Evolutionary conservation across 2,888 invertebrate genomes (phyloP).

Genomic region (Coecobrya sp.): DNA sequence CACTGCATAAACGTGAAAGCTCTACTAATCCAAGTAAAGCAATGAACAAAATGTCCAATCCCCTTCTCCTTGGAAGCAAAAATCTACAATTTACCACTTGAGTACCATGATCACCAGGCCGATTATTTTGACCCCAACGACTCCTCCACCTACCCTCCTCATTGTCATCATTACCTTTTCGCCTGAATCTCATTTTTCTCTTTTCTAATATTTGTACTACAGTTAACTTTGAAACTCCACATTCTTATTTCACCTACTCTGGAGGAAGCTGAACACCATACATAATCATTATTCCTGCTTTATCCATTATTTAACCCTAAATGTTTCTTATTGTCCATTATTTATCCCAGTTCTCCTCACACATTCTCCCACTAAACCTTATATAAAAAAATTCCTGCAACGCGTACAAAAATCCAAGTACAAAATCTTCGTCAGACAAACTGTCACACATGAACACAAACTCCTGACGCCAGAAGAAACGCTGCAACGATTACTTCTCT

Average conservation of each 20-base stretch:
- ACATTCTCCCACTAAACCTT: no score
- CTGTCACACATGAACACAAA: no score
- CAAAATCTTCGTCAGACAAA: no score
- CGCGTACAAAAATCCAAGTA: no score
- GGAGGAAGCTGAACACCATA: slow-evolving; percentile 5
- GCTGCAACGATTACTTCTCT: no score
- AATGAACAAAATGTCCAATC: not conserved
- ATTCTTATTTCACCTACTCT: not conserved
- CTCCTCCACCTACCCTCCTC: not conserved
- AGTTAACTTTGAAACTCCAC: not conserved
- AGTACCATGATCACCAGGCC: not conserved
- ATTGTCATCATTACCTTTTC: not conserved
- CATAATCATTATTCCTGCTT: not conserved
- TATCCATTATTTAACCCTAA: not conserved
- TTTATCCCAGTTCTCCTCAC: no score
- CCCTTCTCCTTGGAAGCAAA: not conserved
- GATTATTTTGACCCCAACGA: not conserved
- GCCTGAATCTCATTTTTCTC: not conserved
- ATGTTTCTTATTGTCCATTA: no score
- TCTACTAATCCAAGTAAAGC: not conserved
- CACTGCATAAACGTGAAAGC: not conserved
- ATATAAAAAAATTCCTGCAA: no score
- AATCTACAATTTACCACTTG: not conserved
- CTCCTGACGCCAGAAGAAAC: no score
- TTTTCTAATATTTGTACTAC: slow-evolving; percentile 1